Conservation (phyloP, 2,113 vertebrate genomes). For the Triplophysa siluroides region DNA sequence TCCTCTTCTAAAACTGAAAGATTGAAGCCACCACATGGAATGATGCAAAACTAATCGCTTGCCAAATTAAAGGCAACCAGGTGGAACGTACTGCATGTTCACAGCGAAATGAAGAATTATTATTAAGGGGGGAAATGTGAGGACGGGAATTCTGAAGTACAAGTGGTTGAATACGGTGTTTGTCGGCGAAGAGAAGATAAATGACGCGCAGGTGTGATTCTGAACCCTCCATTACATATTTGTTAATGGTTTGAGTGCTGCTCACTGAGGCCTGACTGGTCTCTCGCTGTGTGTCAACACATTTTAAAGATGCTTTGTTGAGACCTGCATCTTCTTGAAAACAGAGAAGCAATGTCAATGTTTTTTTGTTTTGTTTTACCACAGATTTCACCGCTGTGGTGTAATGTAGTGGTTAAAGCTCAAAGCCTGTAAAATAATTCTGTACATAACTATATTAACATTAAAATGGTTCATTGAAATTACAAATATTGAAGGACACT, state of each 20-base stretch:
- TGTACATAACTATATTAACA: too few relatives aligned
- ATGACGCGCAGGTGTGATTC: slow-evolving; percentile 32
- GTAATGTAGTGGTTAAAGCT: too few relatives aligned
- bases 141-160: neutral
- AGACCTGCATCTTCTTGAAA: neutral
- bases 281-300: slow-evolving; percentile 9
- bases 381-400: too few relatives aligned
- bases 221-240: slow-evolving; percentile 25
- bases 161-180: neutral
- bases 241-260: slow-evolving; percentile 8
- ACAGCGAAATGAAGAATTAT: neutral
- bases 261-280: slow-evolving; percentile 18
- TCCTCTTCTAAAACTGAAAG: neutral
- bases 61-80: slow-evolving; percentile 8
- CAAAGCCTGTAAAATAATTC: too few relatives aligned
- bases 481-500: too few relatives aligned
- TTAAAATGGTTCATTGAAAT: too few relatives aligned
- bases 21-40: neutral
- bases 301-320: slow-evolving; percentile 29
- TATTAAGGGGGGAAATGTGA: neutral
- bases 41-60: neutral
- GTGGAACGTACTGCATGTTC: neutral
- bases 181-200: slow-evolving; percentile 36
- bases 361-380: too few relatives aligned
- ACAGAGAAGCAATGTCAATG: too few relatives aligned